Evolutionary conservation across 2,797 vertebrate genomes (phyloP).

Genomic region (Emydoidea blandingii): DNA sequence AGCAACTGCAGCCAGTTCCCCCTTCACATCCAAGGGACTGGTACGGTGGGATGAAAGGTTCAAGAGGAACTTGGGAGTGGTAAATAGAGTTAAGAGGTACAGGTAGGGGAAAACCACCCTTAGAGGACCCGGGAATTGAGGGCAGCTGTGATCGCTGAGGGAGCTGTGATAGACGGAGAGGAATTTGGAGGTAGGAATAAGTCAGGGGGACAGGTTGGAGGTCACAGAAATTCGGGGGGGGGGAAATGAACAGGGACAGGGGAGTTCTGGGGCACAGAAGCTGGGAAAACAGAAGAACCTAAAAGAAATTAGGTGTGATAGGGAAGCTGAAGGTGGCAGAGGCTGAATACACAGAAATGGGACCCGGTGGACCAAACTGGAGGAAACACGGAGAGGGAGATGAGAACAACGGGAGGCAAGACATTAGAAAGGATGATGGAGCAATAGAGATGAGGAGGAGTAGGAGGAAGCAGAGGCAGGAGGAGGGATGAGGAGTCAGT

Average conservation of each 20-base stretch:
- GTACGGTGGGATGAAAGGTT: not conserved
- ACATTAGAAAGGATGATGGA: not conserved
- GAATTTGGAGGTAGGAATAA: not conserved
- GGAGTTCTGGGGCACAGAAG: not conserved
- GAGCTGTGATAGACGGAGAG: not conserved
- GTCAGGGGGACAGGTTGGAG: not conserved
- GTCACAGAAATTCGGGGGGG: not conserved
- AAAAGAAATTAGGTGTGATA: not conserved
- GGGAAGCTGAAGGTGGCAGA: not conserved
- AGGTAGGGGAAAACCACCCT: not conserved
- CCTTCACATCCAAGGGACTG: not conserved
- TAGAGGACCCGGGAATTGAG: accelerated
- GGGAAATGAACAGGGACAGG: not conserved
- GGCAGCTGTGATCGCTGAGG: not conserved
- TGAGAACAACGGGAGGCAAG: not conserved
- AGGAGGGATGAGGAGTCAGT: not conserved
- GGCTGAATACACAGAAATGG: not conserved
- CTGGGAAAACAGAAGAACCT: not conserved
- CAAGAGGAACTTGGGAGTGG: not conserved
- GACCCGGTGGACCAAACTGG: not conserved
- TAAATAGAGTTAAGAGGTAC: not conserved
- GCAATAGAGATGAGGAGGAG: not conserved
- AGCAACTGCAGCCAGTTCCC: not conserved
- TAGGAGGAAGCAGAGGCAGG: not conserved
- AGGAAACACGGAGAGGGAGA: not conserved